These are phyloP conservation scores for Callyntrura sp. DNA, from an alignment of 2,888 invertebrate genomes.

Conservation along the genomic window DNA sequence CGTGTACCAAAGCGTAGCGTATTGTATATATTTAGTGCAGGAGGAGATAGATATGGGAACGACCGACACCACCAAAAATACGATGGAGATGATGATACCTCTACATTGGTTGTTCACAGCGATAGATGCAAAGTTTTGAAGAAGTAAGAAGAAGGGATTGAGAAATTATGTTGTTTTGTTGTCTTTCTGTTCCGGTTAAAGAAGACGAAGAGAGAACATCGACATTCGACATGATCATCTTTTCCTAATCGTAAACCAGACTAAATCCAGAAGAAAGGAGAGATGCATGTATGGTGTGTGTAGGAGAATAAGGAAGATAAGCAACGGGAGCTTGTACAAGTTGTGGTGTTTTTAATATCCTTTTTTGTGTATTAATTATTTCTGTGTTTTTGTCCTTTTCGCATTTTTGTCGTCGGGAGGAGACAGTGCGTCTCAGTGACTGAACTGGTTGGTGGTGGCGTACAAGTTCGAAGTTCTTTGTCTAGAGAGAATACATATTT, in stretches of 20 bases:
- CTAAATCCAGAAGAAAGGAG: too few species aligned
- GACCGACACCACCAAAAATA: neutral
- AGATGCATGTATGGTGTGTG: too few species aligned
- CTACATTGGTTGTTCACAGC: too few species aligned
- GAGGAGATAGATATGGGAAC: neutral
- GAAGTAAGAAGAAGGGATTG: neutral
- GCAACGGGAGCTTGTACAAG: neutral
- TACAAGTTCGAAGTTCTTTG: too few species aligned
- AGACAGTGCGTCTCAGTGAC: slow-evolving; percentile 26
- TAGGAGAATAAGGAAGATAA: too few species aligned
- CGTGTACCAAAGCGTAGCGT: neutral
- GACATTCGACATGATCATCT: slow-evolving; percentile 14
- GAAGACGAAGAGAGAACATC: slow-evolving; percentile 16
- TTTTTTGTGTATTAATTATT: neutral
- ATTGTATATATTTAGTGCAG: too few species aligned
- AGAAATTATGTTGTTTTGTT: too few species aligned
- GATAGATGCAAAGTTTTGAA: too few species aligned
- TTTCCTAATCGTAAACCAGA: neutral
- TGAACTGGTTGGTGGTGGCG: neutral
- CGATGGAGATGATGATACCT: neutral
- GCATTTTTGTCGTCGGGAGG: neutral
- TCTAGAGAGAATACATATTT: neutral
- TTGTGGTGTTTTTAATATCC: neutral
- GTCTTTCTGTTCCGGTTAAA: slow-evolving; percentile 37
- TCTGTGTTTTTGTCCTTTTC: neutral